Percentiles rank a stretch among this genome's conserved stretches.
Evolutionary conservation across 2,888 invertebrate species (phyloP).

Genomic region (Athalia circularis): DNA sequence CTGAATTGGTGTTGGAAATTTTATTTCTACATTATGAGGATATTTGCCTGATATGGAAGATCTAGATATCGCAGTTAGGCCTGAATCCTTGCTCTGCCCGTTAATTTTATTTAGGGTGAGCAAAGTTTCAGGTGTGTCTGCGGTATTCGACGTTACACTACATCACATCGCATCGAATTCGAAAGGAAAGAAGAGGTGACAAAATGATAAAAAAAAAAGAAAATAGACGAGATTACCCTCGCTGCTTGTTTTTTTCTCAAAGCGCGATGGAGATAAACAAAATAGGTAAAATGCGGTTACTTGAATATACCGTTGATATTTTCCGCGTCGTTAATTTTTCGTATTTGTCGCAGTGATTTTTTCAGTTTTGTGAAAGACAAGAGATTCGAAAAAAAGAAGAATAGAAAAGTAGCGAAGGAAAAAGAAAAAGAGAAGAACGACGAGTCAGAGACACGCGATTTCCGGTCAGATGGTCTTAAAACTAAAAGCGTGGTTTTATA

Average conservation of each 20-base stretch:
- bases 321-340: too few species aligned
- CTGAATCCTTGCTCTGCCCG: slow-evolving; percentile 91
- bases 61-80: slow-evolving; percentile 79
- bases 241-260: too few species aligned
- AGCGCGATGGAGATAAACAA: too few species aligned
- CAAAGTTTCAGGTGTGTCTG: slow-evolving; percentile 92
- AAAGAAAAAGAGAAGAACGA: slow-evolving; percentile 12
- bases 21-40: not conserved
- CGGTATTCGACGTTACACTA: slow-evolving; percentile 54
- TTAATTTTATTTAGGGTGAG: slow-evolving; percentile 82
- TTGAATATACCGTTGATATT: too few species aligned
- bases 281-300: too few species aligned
- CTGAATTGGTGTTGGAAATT: too few species aligned
- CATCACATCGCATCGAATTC: not conserved
- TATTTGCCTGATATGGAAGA: not conserved
- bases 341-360: too few species aligned
- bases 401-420: slow-evolving; percentile 26
- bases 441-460: not conserved
- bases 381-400: not conserved
- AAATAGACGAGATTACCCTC: too few species aligned
- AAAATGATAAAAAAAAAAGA: not conserved
- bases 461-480: too few species aligned
- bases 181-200: not conserved
- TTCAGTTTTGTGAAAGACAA: not conserved
- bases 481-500: too few species aligned